Evolutionary conservation across 53 echinoderm and acorn worm species (phyloP), one percentile per base, ranked within the genome.

Genomic region (Echinarachnius parma): DNA sequence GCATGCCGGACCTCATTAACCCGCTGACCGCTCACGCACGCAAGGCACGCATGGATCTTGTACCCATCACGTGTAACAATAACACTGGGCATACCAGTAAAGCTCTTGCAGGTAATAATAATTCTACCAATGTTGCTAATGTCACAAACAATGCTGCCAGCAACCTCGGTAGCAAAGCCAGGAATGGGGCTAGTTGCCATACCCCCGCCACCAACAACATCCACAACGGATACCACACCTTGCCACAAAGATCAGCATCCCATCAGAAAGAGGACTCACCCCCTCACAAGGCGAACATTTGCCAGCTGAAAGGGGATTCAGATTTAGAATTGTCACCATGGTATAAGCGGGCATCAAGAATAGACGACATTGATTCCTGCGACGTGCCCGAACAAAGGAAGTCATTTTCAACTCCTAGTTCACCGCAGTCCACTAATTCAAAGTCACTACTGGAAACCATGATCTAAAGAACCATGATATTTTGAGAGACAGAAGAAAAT

Each of bases 1-100:
- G 82, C 46, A 82, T 82, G 82, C 82, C 82, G 0, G 82, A 82
- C 22, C 34, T 82, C 15, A 76, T 76, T 4, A 64, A 82, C 28
- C 75, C 82, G 0, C 39, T 53, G 39, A 56, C 74, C 16, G 74
- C 74, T 27, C 74, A 72, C 44, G 74, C 74, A 27, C 35, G 74
- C 31, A 72, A 72, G 28, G 74, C 74, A 18, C 22, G 74, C 10
- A 72, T 72, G 74, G 74, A 72, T 27, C 74, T 72, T 5, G 74
- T 72, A 14, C 74, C 74, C 21, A 39, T 56, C 0, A 37, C 21
- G 4, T 36, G 36, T 44, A 56, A 56, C 65, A 37, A 62, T n/a
- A n/a, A n/a, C n/a, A n/a, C n/a, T n/a, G n/a, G n/a, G n/a, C n/a
- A n/a, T n/a, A n/a, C n/a, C n/a, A n/a, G n/a, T n/a, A n/a, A n/a